Base-by-base conservation (phyloP, 2,797 vertebrate genomes). In the Sebastiscus tertius region DNA sequence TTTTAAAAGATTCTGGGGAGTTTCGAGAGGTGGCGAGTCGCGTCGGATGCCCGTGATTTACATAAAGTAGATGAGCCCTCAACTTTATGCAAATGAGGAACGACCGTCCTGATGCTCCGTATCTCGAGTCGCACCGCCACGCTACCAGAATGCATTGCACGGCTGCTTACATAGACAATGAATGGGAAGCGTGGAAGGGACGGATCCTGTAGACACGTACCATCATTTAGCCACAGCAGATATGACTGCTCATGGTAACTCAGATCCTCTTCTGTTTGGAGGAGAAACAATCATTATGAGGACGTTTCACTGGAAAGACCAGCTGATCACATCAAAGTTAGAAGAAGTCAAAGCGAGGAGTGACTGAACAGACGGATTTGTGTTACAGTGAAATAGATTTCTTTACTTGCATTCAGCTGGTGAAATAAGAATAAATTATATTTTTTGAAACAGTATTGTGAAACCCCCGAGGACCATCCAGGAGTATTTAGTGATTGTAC, bases 401-500 rank as follows among this genome's bases (percentile, higher is more conserved):
- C n/a, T 69, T 34, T 27, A 9, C 42, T 18, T 31, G 26, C 52
- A 33, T 46, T 10, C 11, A 3, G 39, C 61, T 55, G 13, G 3
- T 16, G 22, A 55, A 70, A 64, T 42, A 58, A 58, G 20, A 75
- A 69, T 60, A 24, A 24, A 78, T 8, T 63, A n/a, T 69, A 42
- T 64, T 36, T 36, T 75, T 33, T 36, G 4, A 63, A 60, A 75
- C 2, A 3, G 18, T 8, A n/a, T n/a, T 59, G 2, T 2, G 8
- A 56, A 52, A 75, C 64, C 39, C 39, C 60, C 7, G 14, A 34
- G 13, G 26, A 26, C 36, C 56, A 64, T 39, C 61, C 31, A 67
- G 29, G 56, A 84, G 66, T 52, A 56, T 72, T 82, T 80, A 76
- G 56, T 8, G 77, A 72, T 24, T 64, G 59, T 54, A 70, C 52